phyloP scores from a whole-genome alignment of 2,888 invertebrate species.

The Troides oblongomaculatus region DNA sequence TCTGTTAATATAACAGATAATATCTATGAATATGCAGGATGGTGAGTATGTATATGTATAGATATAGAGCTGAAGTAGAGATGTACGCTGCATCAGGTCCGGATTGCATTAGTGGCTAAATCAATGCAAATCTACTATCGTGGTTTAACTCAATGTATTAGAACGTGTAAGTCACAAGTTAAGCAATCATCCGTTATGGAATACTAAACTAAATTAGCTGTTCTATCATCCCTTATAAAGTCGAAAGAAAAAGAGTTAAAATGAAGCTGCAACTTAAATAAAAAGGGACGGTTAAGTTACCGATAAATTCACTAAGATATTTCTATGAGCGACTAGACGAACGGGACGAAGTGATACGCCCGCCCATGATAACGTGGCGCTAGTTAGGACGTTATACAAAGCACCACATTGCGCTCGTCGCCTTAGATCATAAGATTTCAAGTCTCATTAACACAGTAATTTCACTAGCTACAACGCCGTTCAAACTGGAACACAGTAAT shows the following conservation, averaged over 20 bases:
- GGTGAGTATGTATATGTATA: not conserved
- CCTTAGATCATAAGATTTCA: no score
- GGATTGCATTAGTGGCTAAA: constrained; percentile 43
- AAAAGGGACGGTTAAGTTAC: not conserved
- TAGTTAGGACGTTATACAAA: no score
- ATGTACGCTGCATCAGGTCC: constrained; percentile 26
- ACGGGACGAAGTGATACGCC: no score
- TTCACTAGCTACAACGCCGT: no score
- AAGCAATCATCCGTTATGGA: not conserved
- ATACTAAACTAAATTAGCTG: not conserved
- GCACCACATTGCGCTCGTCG: no score
- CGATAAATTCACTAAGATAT: not conserved
- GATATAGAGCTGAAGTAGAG: not conserved
- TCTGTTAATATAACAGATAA: not conserved
- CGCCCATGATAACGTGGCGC: no score
- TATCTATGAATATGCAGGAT: constrained; percentile 3
- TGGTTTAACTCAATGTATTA: constrained; percentile 6
- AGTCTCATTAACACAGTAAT: no score
- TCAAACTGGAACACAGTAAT: no score
- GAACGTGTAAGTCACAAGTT: constrained; percentile 9
- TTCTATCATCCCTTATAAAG: not conserved
- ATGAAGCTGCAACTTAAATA: not conserved
- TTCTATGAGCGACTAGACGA: no score
- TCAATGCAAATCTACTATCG: constrained; percentile 35
- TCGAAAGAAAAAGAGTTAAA: not conserved